Percentiles rank a stretch among this genome's conserved stretches.
phyloP scores from a whole-genome alignment of 2,888 invertebrate genomes.

The Amphimallon solstitiale region DNA sequence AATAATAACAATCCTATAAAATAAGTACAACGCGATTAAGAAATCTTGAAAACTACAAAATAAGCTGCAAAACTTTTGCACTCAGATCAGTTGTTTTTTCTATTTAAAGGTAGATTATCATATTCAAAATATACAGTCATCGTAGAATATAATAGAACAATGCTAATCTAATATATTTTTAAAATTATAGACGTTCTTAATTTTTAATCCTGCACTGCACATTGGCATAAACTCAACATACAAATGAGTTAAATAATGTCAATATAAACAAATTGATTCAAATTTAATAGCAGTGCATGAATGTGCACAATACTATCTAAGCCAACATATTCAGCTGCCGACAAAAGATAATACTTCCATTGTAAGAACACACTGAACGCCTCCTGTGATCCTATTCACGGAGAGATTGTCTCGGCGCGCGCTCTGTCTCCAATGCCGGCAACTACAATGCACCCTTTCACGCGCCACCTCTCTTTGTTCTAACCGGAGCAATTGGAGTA shows the following conservation, averaged over 20 bases:
- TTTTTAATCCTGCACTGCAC: background rate
- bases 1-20: too few species aligned
- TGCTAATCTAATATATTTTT: too few species aligned
- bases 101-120: too few species aligned
- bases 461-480: slow-evolving; percentile 62
- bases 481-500: slow-evolving; percentile 51
- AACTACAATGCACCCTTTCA: slow-evolving; percentile 60
- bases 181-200: too few species aligned
- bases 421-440: slow-evolving; percentile 58
- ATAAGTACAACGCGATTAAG: too few species aligned
- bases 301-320: slow-evolving; percentile 51
- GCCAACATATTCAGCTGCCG: slow-evolving; percentile 62
- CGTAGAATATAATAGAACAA: too few species aligned
- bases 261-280: slow-evolving; percentile 43
- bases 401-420: slow-evolving; percentile 50
- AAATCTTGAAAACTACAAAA: too few species aligned
- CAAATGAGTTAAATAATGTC: slow-evolving; percentile 3
- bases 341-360: slow-evolving; percentile 65
- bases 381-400: slow-evolving; percentile 64
- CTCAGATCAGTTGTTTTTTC: too few species aligned
- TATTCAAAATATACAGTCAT: too few species aligned
- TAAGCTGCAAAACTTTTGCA: too few species aligned
- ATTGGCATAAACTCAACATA: background rate
- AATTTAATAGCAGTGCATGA: slow-evolving; percentile 45
- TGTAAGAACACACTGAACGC: slow-evolving; percentile 62